Evolutionary conservation across 2,888 invertebrate species (phyloP), one percentile per base, ranked within the genome.

Genomic region (Mongoloraphidia duomilia): DNA sequence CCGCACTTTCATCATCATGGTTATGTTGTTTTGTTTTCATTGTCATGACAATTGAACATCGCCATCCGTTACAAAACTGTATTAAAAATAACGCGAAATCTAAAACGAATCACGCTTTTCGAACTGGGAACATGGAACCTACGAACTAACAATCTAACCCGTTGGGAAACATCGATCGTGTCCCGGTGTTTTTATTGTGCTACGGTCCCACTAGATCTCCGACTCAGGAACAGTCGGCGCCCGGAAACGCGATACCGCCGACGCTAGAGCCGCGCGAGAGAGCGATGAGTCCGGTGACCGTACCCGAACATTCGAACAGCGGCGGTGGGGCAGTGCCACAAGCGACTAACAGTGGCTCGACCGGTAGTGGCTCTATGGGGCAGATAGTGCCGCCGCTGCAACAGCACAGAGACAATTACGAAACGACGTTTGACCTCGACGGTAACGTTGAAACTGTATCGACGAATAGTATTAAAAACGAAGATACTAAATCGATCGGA

Each of bases 391-490:
- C 70, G 14, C 68, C 64, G 54, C 44, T 12, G 1, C 13, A 33
- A n/a, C 41, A 40, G 14, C 43, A 48, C 33, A 48, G 82, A 59
- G 84, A 84, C 65, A 84, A 82, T 69, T 84, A 82, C 63, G 85
- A 83, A 66, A 85, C 89, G 12, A 89, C 87, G 35, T 92, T 89
- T 69, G 93, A 91, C 67, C 76, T 90, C 59, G 92, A 93, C 63
- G 91, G 90, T 53, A 90, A 90, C 67, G 84, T 91, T 54, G 92
- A 93, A 67, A 92, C 93, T 5, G 83, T 90, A 59, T 90, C 90
- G 57, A 86, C 87, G 55, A 86, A 88, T 66, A 86, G 85, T 66
- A 78, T 82, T 48, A 82, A 83, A 61, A 80, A 84, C 60, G 82
- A 82, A 44, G 75, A 75, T 55, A 70, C 69, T 50, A 64, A 73